phyloP scores from a whole-genome alignment of 2,797 vertebrate genomes.

The Alfaro cultratus region DNA sequence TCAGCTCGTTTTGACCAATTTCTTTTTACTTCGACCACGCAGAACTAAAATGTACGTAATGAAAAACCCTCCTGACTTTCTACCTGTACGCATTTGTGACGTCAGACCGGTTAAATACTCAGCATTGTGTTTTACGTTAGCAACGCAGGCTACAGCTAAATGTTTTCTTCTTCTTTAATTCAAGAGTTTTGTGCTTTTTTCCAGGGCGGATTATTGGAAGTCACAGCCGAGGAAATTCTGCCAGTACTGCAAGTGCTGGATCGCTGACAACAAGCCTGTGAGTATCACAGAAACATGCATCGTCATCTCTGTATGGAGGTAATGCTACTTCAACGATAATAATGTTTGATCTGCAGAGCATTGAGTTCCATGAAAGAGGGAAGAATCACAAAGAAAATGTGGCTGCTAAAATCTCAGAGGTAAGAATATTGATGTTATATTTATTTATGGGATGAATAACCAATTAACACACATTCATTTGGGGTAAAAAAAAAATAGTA shows the following conservation, averaged over 20 bases:
- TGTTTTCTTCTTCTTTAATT: neutral
- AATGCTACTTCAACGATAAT: neutral
- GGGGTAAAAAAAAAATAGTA: neutral
- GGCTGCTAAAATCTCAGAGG: constrained; percentile 93
- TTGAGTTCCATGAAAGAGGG: constrained; percentile 98
- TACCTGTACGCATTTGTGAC: too few species aligned
- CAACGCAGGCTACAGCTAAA: constrained; percentile 41
- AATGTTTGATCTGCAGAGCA: constrained; percentile 81
- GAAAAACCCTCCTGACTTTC: too few species aligned
- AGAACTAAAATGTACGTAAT: constrained; percentile 61
- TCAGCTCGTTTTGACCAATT: neutral
- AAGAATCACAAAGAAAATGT: constrained; percentile 99
- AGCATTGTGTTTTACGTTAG: constrained; percentile 15
- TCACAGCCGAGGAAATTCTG: constrained; percentile 99
- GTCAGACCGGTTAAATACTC: neutral
- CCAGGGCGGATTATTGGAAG: constrained; percentile 98
- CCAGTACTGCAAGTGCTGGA: constrained; percentile 99
- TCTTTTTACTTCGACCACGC: neutral
- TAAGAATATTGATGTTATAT: constrained; percentile 55
- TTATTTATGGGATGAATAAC: neutral
- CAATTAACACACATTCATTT: neutral
- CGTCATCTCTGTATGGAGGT: neutral
- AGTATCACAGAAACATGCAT: constrained; percentile 40
- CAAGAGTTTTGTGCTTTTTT: constrained; percentile 5
- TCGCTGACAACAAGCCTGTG: constrained; percentile 98